Conservation (phyloP, 1,140 invertebrate genomes). For the Sinella curviseta region DNA sequence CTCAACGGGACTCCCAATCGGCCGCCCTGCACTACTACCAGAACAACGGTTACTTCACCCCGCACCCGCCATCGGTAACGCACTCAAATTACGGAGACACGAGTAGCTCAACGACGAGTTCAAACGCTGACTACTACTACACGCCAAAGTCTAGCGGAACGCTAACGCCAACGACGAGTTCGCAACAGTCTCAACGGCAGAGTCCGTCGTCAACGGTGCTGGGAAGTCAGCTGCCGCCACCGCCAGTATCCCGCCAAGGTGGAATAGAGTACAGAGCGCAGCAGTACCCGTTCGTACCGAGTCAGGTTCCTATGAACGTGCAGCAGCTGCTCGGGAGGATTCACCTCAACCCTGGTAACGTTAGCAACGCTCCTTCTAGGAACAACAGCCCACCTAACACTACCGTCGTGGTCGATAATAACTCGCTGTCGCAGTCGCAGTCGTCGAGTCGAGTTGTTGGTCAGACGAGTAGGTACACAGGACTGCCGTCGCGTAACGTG, state of each 20-base stretch:
- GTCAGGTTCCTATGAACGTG: conserved; percentile 65
- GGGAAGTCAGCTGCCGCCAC: not conserved
- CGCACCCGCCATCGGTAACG: not conserved
- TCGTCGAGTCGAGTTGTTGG: too few relatives aligned
- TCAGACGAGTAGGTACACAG: too few relatives aligned
- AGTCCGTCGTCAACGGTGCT: not conserved
- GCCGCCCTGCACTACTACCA: not conserved
- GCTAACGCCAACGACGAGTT: not conserved
- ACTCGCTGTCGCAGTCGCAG: too few relatives aligned
- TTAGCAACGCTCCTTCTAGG: conserved; percentile 54
- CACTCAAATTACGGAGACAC: too few relatives aligned
- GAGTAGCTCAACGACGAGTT: not conserved
- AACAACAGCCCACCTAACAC: conserved; percentile 17
- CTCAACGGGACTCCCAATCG: not conserved
- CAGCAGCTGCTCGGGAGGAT: conserved; percentile 83
- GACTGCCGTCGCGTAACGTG: conserved; percentile 52
- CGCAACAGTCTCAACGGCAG: too few relatives aligned
- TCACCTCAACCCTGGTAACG: conserved; percentile 64
- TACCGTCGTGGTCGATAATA: too few relatives aligned
- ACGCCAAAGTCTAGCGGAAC: not conserved
- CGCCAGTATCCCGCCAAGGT: conserved; percentile 27
- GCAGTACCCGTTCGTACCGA: conserved; percentile 49
- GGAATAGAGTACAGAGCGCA: conserved; percentile 48
- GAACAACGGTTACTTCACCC: conserved; percentile 12
- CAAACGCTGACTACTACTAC: not conserved